Evolutionary conservation across 1,140 invertebrate species (phyloP).

Genomic region (Cepaea nemoralis): DNA sequence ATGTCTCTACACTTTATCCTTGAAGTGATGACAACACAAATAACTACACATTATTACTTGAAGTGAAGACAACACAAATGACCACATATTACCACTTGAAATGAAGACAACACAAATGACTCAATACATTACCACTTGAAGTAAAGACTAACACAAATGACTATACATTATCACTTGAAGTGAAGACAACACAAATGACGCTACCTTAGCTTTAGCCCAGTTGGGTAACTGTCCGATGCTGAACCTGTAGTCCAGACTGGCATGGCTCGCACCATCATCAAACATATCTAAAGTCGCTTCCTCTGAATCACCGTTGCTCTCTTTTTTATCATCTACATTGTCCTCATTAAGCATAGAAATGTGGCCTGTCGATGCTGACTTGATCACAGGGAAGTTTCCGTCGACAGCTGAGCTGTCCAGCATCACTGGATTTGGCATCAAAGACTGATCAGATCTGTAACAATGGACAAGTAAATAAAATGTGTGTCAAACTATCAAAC

Average conservation of each 20-base stretch:
- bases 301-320: conserved; percentile 21
- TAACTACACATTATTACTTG: too few relatives aligned
- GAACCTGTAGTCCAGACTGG: conserved; percentile 75
- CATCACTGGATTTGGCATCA: conserved; percentile 44
- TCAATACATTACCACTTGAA: too few relatives aligned
- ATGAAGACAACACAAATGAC: too few relatives aligned
- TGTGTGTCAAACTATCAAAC: too few relatives aligned
- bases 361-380: conserved; percentile 30
- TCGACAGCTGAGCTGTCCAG: conserved; percentile 1
- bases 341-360: conserved; percentile 22
- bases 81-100: too few relatives aligned
- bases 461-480: background rate
- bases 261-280: conserved; percentile 33
- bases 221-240: conserved; percentile 85
- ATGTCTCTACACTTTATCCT: too few relatives aligned
- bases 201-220: conserved; percentile 89
- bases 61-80: too few relatives aligned
- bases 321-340: background rate
- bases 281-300: conserved; percentile 1
- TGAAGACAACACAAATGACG: too few relatives aligned
- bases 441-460: conserved; percentile 32
- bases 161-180: too few relatives aligned
- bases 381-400: conserved; percentile 31
- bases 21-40: too few relatives aligned
- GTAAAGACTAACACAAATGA: too few relatives aligned